Conservation (phyloP, 2,888 invertebrate genomes). For the Pristionchus mayeri region DNA sequence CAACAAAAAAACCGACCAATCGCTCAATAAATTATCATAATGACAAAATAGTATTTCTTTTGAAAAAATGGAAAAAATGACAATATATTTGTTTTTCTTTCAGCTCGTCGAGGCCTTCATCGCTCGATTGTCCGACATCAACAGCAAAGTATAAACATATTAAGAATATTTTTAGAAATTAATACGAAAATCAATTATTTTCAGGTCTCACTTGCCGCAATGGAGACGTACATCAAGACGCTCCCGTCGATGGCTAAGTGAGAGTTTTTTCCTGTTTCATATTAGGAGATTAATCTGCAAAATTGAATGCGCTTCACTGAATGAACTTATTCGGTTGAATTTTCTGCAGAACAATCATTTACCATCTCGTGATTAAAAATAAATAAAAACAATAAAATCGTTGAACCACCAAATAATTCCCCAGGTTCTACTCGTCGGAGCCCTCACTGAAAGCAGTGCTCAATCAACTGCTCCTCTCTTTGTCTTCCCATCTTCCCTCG, state of each 20-base stretch:
- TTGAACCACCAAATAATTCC: not conserved
- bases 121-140: slow-evolving; percentile 61
- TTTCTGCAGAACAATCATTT: not conserved
- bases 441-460: slow-evolving; percentile 61
- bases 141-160: slow-evolving; percentile 47
- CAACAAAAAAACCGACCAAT: too few species aligned
- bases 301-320: too few species aligned
- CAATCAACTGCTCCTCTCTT: slow-evolving; percentile 59
- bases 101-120: slow-evolving; percentile 63
- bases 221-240: slow-evolving; percentile 60
- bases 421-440: slow-evolving; percentile 62
- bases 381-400: not conserved
- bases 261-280: not conserved
- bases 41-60: too few species aligned
- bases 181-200: not conserved
- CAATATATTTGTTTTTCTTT: not conserved
- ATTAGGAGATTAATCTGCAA: too few species aligned
- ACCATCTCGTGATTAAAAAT: not conserved
- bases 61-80: too few species aligned
- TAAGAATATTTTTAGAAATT: not conserved
- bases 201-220: slow-evolving; percentile 60
- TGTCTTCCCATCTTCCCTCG: slow-evolving; percentile 62
- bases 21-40: too few species aligned
- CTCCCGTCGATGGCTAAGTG: slow-evolving; percentile 60
- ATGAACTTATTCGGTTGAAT: too few species aligned